A percentile compares a stretch with the other conserved stretches of the same genome.
These are phyloP conservation scores for Scalopus aquaticus DNA, from an alignment of 2,113 vertebrate species.

Conservation along the genomic window DNA sequence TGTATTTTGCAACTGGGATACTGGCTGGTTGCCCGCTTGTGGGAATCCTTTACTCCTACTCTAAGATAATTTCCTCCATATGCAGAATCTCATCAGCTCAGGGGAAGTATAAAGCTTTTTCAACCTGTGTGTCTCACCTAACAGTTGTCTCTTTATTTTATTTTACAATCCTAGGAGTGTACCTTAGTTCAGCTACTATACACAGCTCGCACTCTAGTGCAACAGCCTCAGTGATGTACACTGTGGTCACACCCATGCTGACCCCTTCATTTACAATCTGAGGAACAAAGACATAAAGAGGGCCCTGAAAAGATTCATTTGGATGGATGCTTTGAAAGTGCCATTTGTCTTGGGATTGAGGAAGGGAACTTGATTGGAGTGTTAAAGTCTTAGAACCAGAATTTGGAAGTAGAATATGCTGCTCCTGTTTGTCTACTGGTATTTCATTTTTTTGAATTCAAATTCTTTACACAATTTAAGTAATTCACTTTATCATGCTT, in stretches of 20 bases:
- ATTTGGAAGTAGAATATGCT: background rate
- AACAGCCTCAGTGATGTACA: background rate
- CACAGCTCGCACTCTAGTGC: background rate
- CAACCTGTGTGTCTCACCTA: constrained; percentile 40
- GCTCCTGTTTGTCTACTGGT: background rate
- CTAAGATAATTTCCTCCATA: background rate
- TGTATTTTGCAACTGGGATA: background rate
- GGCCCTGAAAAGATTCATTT: background rate
- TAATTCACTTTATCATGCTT: background rate
- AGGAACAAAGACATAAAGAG: constrained; percentile 42
- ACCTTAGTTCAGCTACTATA: background rate
- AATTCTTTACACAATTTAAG: background rate
- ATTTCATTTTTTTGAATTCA: background rate
- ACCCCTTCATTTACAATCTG: constrained; percentile 52
- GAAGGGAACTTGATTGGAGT: background rate
- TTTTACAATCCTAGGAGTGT: background rate
- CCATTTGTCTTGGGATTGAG: background rate
- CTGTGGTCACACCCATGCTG: constrained; percentile 40
- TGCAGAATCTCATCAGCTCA: background rate
- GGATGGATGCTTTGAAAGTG: no score
- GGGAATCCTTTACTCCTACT: constrained; percentile 16
- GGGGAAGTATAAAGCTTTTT: constrained; percentile 44
- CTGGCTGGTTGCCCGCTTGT: background rate
- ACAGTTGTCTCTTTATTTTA: constrained; percentile 21
- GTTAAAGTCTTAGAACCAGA: background rate